A percentile compares a stretch with the other conserved stretches of the same genome.
phyloP scores from a whole-genome alignment of 2,888 invertebrate species.

The Acrobasis consociella region DNA sequence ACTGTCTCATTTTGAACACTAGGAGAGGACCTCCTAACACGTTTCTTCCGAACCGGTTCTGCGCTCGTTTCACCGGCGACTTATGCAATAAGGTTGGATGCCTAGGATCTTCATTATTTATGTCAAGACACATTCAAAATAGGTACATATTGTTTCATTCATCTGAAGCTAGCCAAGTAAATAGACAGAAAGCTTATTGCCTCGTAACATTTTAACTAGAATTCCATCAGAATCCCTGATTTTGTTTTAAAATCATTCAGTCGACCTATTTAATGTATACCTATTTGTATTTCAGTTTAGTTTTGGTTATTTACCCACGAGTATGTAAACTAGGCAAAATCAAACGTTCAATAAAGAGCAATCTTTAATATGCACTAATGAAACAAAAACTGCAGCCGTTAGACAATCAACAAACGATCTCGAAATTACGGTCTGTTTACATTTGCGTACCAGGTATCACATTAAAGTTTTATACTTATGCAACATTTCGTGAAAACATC shows the following conservation, averaged over 20 bases:
- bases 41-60: slow-evolving; percentile 78
- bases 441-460: slow-evolving; percentile 11
- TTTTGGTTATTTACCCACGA: too few species aligned
- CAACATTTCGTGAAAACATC: slow-evolving; percentile 34
- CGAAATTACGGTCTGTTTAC: slow-evolving; percentile 17
- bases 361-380: slow-evolving; percentile 1
- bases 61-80: slow-evolving; percentile 59
- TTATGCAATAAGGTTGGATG: slow-evolving; percentile 65
- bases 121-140: slow-evolving; percentile 11
- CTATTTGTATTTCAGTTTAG: too few species aligned
- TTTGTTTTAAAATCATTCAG: background rate
- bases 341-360: background rate
- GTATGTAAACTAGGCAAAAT: slow-evolving; percentile 5
- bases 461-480: slow-evolving; percentile 30
- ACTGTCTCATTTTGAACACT: slow-evolving; percentile 44
- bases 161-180: background rate
- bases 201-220: background rate
- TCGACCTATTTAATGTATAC: too few species aligned
- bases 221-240: background rate
- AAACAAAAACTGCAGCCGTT: slow-evolving; percentile 19
- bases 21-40: slow-evolving; percentile 76
- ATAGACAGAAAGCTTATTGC: background rate
- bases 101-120: slow-evolving; percentile 23
- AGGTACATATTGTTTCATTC: background rate
- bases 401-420: background rate